Percentiles rank a stretch among this genome's conserved stretches.
Conservation (phyloP, 2,113 vertebrate genomes). For the Euleptes europaea region DNA sequence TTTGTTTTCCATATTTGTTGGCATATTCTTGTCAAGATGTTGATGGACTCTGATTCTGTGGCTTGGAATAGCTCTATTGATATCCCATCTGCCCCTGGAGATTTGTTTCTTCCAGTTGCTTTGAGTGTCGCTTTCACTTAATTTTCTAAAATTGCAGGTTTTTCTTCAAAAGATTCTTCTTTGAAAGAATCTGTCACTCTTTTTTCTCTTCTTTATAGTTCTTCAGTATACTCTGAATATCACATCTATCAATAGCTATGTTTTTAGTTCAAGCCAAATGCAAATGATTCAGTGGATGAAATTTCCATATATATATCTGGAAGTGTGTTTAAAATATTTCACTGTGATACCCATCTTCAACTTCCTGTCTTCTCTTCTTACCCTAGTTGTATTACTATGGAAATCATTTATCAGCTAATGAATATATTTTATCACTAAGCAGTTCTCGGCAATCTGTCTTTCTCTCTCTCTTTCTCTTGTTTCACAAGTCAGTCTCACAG, state of each 20-base stretch:
- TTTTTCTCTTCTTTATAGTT: no score
- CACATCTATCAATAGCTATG: not conserved
- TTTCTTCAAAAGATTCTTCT: no score
- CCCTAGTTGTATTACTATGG: conserved; percentile 41
- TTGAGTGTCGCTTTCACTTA: no score
- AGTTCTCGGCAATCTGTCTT: conserved; percentile 37
- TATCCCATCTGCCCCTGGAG: no score
- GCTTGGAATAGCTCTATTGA: no score
- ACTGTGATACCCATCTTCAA: conserved; percentile 26
- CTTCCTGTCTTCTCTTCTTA: conserved; percentile 53
- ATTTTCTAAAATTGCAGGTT: no score
- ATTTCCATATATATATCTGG: conserved; percentile 46
- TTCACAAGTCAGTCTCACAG: conserved; percentile 47
- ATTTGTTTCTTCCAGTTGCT: no score
- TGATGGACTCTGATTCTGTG: no score
- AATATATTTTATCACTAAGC: conserved; percentile 42
- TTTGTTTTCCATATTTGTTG: no score
- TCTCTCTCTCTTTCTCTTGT: conserved; percentile 4
- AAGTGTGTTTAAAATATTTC: conserved; percentile 57
- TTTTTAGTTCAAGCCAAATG: conserved; percentile 43
- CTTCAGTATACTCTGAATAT: no score
- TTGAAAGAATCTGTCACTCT: no score
- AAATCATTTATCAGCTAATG: conserved; percentile 7
- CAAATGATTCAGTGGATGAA: conserved; percentile 39
- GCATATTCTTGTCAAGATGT: no score